phyloP scores from a whole-genome alignment of 2,113 vertebrate species.

The Tursiops truncatus region DNA sequence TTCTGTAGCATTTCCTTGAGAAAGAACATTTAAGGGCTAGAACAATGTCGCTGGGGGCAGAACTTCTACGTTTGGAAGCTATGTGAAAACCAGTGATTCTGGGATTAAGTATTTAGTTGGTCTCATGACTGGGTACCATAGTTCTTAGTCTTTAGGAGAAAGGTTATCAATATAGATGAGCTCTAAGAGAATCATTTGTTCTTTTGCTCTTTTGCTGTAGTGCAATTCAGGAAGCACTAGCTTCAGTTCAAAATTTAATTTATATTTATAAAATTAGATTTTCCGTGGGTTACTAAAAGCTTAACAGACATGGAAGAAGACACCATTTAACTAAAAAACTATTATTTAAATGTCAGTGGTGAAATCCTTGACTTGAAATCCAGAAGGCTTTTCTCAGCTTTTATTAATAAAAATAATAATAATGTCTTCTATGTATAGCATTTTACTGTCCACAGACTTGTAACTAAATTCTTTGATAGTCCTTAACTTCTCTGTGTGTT shows the following conservation, averaged over 20 bases:
- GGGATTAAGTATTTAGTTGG: not conserved
- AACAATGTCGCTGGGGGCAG: not conserved
- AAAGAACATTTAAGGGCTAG: not conserved
- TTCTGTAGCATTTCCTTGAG: not conserved
- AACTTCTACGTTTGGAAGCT: not conserved
- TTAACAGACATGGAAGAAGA: not conserved
- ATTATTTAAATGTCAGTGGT: not conserved
- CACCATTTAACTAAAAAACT: not conserved
- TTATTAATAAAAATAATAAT: not conserved
- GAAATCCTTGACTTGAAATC: not conserved
- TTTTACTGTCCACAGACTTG: not conserved
- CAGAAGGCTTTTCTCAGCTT: not conserved
- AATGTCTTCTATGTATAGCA: not conserved
- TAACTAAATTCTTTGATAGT: not conserved
- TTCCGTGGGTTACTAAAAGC: not conserved
- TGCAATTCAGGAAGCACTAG: not conserved
- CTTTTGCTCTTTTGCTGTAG: not conserved
- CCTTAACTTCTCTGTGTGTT: not conserved
- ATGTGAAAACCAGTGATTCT: not conserved
- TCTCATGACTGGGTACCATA: not conserved
- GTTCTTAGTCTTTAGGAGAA: not conserved
- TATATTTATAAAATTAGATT: not conserved
- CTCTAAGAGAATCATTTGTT: not conserved
- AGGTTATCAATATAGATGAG: not conserved
- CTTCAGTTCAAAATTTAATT: constrained; percentile 38